phyloP scores from a whole-genome alignment of 2,797 vertebrate genomes.

The Iguana delicatissima region DNA sequence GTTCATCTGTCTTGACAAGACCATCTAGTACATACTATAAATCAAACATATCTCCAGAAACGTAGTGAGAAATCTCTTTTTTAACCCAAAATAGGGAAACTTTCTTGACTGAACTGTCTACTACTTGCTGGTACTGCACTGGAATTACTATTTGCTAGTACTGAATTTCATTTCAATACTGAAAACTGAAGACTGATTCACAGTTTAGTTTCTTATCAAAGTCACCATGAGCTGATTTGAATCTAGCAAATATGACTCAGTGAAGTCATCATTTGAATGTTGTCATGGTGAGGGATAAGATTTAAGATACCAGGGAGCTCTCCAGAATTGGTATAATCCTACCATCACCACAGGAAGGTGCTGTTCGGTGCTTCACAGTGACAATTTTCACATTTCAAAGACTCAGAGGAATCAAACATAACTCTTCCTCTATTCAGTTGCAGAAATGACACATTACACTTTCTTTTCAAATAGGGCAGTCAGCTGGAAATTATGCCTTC shows the following conservation, averaged over 20 bases:
- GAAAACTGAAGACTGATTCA: background rate
- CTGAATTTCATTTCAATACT: background rate
- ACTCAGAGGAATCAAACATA: background rate
- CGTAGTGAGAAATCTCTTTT: background rate
- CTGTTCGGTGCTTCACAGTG: background rate
- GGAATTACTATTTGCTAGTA: rapidly evolving
- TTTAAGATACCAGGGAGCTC: background rate
- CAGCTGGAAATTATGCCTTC: background rate
- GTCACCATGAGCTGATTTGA: background rate
- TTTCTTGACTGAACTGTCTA: background rate
- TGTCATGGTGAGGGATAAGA: background rate
- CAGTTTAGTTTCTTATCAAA: background rate
- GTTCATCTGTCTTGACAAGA: no score
- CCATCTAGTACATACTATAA: background rate
- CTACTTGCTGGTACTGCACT: rapidly evolving
- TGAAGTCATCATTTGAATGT: background rate
- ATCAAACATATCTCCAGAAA: background rate
- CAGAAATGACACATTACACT: background rate
- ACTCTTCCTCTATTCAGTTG: background rate
- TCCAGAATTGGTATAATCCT: background rate
- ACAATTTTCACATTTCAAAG: background rate
- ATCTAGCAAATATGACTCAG: background rate
- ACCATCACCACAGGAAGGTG: background rate
- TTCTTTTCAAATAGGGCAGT: background rate
- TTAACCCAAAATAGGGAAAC: background rate